phyloP scores from a whole-genome alignment of 2,888 invertebrate genomes.

The Ophioninae sp. region DNA sequence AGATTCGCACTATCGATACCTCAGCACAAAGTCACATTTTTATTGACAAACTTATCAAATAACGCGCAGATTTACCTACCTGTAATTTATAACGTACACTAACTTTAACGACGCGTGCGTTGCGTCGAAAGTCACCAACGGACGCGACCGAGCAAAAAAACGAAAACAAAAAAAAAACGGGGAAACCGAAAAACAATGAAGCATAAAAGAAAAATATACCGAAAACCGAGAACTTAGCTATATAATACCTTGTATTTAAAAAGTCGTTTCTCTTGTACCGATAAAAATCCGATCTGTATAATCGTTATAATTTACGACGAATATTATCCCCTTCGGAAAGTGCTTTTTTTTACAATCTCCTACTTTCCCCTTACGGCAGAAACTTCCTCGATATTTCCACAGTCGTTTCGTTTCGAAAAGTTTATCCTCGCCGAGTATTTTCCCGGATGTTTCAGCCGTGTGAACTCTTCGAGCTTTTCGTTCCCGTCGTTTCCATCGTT shows the following conservation, averaged over 20 bases:
- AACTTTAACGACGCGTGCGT: conserved; percentile 33
- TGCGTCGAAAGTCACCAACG: conserved; percentile 6
- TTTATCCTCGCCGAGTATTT: conserved; percentile 53
- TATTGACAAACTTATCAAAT: conserved; percentile 43
- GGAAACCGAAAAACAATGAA: not conserved
- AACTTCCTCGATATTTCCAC: conserved; percentile 7
- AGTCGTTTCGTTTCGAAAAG: conserved; percentile 34
- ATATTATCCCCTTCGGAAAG: conserved; percentile 21
- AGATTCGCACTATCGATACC: conserved; percentile 54
- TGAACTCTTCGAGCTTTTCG: conserved; percentile 9
- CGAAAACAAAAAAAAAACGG: conserved; percentile 2
- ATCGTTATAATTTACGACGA: conserved; percentile 25
- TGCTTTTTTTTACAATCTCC: not conserved
- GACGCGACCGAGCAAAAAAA: not conserved
- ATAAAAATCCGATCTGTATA: conserved; percentile 38
- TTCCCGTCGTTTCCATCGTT: conserved; percentile 4
- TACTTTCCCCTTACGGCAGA: not conserved
- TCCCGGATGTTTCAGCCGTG: conserved; percentile 45
- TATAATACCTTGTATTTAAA: conserved; percentile 34
- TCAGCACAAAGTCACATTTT: conserved; percentile 57
- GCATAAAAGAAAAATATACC: conserved; percentile 13
- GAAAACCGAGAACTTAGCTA: conserved; percentile 36
- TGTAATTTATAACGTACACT: conserved; percentile 48
- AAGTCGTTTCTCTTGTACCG: conserved; percentile 35
- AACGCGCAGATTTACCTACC: conserved; percentile 54